Conservation (phyloP, 2,888 invertebrate species). For the Dasypogon diadema region DNA sequence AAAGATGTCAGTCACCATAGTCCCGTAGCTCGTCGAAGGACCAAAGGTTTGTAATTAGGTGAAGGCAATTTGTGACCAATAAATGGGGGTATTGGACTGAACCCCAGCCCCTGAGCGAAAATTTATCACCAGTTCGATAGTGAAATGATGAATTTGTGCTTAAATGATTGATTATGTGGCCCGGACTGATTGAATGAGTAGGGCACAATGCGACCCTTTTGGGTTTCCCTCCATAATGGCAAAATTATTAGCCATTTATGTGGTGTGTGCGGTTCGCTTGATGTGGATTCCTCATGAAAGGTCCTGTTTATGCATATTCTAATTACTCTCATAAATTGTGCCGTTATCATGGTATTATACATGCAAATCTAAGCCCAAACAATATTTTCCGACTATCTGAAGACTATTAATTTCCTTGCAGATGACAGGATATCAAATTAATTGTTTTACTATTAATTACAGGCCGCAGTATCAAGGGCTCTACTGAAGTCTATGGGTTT, state of each 20-base stretch:
- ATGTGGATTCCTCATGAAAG: background rate
- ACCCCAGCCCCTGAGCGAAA: background rate
- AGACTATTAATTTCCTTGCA: slow-evolving; percentile 37
- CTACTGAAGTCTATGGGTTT: background rate
- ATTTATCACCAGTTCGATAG: slow-evolving; percentile 31
- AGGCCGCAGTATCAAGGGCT: slow-evolving; percentile 6
- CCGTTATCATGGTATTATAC: slow-evolving; percentile 24
- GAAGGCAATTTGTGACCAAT: slow-evolving; percentile 21
- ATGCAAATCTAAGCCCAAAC: slow-evolving; percentile 27
- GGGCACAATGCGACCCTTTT: background rate
- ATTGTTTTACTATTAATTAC: slow-evolving; percentile 44
- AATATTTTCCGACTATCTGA: slow-evolving; percentile 45
- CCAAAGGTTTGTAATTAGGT: slow-evolving; percentile 38
- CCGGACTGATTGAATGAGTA: background rate
- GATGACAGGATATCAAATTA: slow-evolving; percentile 47
- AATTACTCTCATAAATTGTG: slow-evolving; percentile 30
- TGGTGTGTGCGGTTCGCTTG: background rate
- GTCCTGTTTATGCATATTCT: background rate
- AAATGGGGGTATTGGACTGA: slow-evolving; percentile 6
- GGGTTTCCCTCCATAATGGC: background rate
- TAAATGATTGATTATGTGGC: slow-evolving; percentile 38
- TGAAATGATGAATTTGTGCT: slow-evolving; percentile 42
- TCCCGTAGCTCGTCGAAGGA: background rate
- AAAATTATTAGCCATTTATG: background rate
- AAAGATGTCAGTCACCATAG: slow-evolving; percentile 26